A percentile compares a stretch with the other conserved stretches of the same genome.
These are phyloP conservation scores for Hemithea aestivaria DNA, from an alignment of 2,888 invertebrate species.

Conservation along the genomic window DNA sequence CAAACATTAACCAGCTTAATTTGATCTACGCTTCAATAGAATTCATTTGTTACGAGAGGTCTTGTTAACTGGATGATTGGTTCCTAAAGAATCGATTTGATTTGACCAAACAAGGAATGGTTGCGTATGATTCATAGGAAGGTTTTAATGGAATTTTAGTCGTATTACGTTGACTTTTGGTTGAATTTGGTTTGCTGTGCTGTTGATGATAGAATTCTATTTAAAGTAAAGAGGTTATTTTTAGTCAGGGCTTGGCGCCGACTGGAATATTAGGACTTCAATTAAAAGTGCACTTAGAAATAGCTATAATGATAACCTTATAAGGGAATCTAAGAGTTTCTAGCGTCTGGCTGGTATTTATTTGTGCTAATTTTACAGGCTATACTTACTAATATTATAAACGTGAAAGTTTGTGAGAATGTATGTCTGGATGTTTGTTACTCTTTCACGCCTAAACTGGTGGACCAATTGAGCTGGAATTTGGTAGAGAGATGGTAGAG, in stretches of 20 bases:
- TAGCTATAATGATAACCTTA: too few species aligned
- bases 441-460: too few species aligned
- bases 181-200: constrained; percentile 6
- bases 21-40: constrained; percentile 2
- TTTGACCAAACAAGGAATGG: constrained; percentile 55
- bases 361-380: too few species aligned
- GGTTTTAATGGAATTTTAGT: constrained; percentile 35
- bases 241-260: constrained; percentile 7
- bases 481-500: too few species aligned
- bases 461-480: too few species aligned
- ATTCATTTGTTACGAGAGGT: neutral
- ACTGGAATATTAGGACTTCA: too few species aligned
- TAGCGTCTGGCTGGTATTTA: too few species aligned
- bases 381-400: too few species aligned
- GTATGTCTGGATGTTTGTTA: too few species aligned
- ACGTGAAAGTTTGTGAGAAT: too few species aligned
- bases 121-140: constrained; percentile 45
- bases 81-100: constrained; percentile 44
- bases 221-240: constrained; percentile 9
- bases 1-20: constrained; percentile 1
- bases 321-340: too few species aligned
- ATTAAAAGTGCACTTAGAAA: too few species aligned
- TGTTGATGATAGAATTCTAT: constrained; percentile 9
- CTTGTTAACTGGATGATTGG: constrained; percentile 23
- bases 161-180: constrained; percentile 28